Base-by-base conservation (phyloP, 1,140 invertebrate genomes). In the Heterodera schachtii region DNA sequence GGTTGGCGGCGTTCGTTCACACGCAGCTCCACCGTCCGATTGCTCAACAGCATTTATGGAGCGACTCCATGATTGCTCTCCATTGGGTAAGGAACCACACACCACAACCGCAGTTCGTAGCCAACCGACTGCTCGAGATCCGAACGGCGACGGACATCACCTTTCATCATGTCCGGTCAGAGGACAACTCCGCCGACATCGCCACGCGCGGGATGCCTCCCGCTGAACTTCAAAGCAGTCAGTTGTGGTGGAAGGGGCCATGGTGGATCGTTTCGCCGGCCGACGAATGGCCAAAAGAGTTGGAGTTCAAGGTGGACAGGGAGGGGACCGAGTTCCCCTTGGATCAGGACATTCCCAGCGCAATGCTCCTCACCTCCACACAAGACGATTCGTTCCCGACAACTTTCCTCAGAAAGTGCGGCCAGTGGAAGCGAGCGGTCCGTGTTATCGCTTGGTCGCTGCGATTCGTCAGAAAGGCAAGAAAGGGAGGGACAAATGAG, bases 181-280 rank as follows among this genome's bases (percentile, higher is more conserved):
- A 57, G 46, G 31, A 67, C 4, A 84, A 84, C 57, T 83, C 84
- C 16, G 84, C 84, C 3, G 84, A 84, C n/a, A 6, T 82, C 0
- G 43, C 49, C 2, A 81, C 47, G 46, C 73, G 84, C 0, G 84
- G 84, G 41, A 75, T 44, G 7, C 9, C 84, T 2, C 44, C 64
- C 3, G 41, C 75, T 1, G 80, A 81, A 64, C 41, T 84, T 0
- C 43, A n/a, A 2, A 19, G 73, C 0, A 3, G 13, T 31, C 0
- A 44, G 0, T 3, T 81, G 4, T 84, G 83, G 83, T 84, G 77
- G 77, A 70, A 75, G 0, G 83, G 83, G 21, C 83, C 83, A 1
- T 57, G 5, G 0, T 84, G 52, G 41, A 16, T 84, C 0, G 64
- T 7, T 0, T 3, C 4, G 3, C 0, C 73, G 0, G 7, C 6